These are phyloP conservation scores for Silurus glanis DNA, from an alignment of 2,113 vertebrate genomes.

Conservation along the genomic window DNA sequence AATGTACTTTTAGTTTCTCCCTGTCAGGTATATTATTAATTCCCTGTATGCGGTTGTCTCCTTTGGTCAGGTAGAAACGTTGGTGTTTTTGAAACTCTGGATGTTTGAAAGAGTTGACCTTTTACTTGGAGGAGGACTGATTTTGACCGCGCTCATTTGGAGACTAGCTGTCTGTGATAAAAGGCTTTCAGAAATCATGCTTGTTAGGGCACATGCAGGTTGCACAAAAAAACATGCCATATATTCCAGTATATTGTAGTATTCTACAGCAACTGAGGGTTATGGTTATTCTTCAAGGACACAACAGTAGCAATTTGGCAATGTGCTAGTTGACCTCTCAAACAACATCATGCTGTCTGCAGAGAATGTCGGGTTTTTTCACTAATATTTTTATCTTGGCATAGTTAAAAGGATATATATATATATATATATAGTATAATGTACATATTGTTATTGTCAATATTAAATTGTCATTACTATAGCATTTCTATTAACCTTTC, in stretches of 20 bases:
- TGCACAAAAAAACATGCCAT: background rate
- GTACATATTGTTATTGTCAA: no score
- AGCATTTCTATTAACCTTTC: background rate
- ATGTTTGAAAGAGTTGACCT: conserved; percentile 44
- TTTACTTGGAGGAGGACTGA: conserved; percentile 33
- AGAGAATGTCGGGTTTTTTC: background rate
- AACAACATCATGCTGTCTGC: background rate
- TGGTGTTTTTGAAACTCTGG: background rate
- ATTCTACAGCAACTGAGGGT: background rate
- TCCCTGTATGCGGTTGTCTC: background rate
- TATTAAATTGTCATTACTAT: no score
- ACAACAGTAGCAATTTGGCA: background rate
- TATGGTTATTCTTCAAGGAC: background rate
- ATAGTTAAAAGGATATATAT: background rate
- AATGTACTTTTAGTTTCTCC: background rate
- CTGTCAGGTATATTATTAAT: conserved; percentile 19
- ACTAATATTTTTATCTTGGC: no score
- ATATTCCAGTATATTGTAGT: background rate
- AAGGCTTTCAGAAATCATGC: conserved; percentile 27
- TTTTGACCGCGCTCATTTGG: background rate
- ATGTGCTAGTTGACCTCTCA: background rate
- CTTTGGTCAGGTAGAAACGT: conserved; percentile 8
- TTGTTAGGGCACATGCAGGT: conserved; percentile 34
- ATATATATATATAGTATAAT: no score
- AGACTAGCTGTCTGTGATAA: conserved; percentile 40